Evolutionary conservation across 2,797 vertebrate genomes (phyloP), one percentile per base, ranked within the genome.

Genomic region (Mormyrops boulengeri): DNA sequence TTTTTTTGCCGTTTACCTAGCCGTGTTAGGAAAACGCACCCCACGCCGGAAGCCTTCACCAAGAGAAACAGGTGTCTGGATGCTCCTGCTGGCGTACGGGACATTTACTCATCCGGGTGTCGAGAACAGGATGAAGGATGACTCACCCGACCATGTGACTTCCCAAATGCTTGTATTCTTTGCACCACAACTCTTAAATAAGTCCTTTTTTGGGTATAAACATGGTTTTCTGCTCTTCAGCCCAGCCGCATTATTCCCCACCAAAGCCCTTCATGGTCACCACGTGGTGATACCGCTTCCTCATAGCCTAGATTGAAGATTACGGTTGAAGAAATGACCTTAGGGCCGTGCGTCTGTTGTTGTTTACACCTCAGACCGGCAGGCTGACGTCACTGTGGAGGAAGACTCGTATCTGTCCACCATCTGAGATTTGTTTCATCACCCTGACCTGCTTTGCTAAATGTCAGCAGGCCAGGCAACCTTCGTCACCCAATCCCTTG

Each of bases 81-180:
- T 34, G 69, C 69, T 73, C 69, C 69, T 73, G 30, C 69, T 38
- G 69, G 34, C 34, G 66, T 49, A 88, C 7, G 44, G 73, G 44
- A 73, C 73, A 88, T 88, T 88, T 47, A 88, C 44, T 73, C 66
- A 69, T 52, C 53, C 19, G 38, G 53, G 5, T 90, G 73, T 69
- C 30, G 69, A 38, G 30, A 14, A 17, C 11, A 34, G 69, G 69
- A 73, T 73, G 34, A 73, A 73, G 69, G 69, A 73, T 73, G 69
- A 73, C 14, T 73, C 69, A 73, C 12, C 34, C 34, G 14, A 38
- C 69, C 89, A 57, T 84, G 88, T 91, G 69, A 19, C 69, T 73
- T 73, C 69, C 69, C 34, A 41, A 73, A 34, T 73, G 69, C 69
- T 38, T 73, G 69, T 41, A 73, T 73, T 73, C 34, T 38, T 38